These are phyloP conservation scores for Cantharis rustica DNA, from an alignment of 2,888 invertebrate genomes.

Conservation along the genomic window DNA sequence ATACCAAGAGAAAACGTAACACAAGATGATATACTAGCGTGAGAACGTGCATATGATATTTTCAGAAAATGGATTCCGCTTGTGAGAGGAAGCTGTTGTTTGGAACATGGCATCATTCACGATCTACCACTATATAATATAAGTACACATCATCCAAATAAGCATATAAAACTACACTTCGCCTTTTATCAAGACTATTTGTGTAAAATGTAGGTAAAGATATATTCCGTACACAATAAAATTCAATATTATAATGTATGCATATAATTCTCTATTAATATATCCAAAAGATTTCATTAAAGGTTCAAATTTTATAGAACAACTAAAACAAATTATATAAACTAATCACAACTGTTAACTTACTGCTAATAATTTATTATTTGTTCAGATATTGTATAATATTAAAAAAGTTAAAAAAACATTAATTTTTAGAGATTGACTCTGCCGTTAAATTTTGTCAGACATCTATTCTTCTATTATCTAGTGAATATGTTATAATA, in stretches of 20 bases:
- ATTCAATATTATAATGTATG: not conserved
- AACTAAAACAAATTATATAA: too few relatives aligned
- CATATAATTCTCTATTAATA: not conserved
- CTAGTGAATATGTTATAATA: too few relatives aligned
- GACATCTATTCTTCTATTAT: too few relatives aligned
- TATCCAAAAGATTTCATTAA: too few relatives aligned
- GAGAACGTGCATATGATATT: conserved; percentile 15
- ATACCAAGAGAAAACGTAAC: conserved; percentile 1
- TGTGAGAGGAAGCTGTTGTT: conserved; percentile 12
- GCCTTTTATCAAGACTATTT: conserved; percentile 4
- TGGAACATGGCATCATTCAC: conserved; percentile 13
- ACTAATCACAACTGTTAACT: too few relatives aligned
- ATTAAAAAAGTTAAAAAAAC: too few relatives aligned
- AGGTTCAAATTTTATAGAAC: too few relatives aligned
- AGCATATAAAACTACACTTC: conserved; percentile 10
- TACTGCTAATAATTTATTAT: too few relatives aligned
- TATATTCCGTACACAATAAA: not conserved
- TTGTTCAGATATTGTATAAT: too few relatives aligned
- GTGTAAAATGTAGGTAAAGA: not conserved
- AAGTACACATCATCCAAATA: conserved; percentile 8
- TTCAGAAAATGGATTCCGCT: conserved; percentile 18
- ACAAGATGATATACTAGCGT: conserved; percentile 9
- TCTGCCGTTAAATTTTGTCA: too few relatives aligned
- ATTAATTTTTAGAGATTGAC: too few relatives aligned
- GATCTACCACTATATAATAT: not conserved